Percentiles rank a stretch among this genome's conserved stretches.
phyloP scores from a whole-genome alignment of 2,113 vertebrate genomes.

The Xiphias gladius region DNA sequence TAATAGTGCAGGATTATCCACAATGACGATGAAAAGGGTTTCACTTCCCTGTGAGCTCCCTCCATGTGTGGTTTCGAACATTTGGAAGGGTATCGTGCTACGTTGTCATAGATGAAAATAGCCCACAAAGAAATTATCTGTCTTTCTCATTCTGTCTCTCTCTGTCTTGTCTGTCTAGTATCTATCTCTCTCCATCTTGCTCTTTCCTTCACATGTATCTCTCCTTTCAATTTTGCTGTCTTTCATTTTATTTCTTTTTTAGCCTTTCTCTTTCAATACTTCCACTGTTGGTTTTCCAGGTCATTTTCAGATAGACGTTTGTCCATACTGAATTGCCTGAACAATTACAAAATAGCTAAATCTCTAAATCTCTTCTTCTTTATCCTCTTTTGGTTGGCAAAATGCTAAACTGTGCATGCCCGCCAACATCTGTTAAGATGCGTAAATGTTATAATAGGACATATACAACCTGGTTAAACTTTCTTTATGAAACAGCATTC shows the following conservation, averaged over 20 bases:
- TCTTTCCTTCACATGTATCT: background rate
- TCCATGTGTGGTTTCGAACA: background rate
- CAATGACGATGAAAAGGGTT: conserved; percentile 57
- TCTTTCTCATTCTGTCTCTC: background rate
- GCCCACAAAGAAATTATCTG: conserved; percentile 54
- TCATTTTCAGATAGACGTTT: background rate
- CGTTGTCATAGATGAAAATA: conserved; percentile 44
- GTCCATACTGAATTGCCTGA: background rate
- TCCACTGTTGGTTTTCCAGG: background rate
- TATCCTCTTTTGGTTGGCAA: background rate
- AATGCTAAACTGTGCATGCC: background rate
- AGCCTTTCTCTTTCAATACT: background rate
- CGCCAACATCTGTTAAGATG: background rate
- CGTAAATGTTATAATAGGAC: no score
- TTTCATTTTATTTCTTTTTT: background rate
- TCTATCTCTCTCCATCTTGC: background rate
- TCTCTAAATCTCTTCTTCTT: background rate
- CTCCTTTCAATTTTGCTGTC: background rate
- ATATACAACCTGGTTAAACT: no score
- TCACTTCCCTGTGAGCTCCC: conserved; percentile 41
- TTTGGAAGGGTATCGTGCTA: conserved; percentile 15
- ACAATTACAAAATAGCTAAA: background rate
- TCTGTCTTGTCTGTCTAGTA: background rate
- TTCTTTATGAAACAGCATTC: background rate
- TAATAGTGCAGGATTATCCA: conserved; percentile 56